Base-by-base conservation (phyloP, 2,113 vertebrate species). In the Cnemophilus loriae region DNA sequence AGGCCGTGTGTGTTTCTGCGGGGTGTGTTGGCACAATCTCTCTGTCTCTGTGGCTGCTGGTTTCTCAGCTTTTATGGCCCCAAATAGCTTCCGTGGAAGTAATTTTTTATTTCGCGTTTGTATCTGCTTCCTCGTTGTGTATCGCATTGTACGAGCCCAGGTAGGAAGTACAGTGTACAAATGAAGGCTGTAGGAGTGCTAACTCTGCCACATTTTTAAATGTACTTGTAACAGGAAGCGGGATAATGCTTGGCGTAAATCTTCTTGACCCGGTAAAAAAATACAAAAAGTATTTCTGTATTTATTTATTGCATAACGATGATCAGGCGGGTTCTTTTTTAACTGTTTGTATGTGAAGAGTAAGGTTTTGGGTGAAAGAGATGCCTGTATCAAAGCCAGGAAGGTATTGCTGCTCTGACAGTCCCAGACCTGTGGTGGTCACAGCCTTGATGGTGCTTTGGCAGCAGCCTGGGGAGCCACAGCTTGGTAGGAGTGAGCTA, bases 171-270 rank as follows among this genome's bases (percentile, higher is more conserved):
- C 5, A 24, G 35, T 6, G 2, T 11, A 7, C 6, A 59, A 47
- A 3, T 2, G 27, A 78, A 44, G 33, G 16, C 33, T n/a, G 1
- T 15, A 16, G 44, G 22, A 64, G 67, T 19, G 53, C 89, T 74
- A 49, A 19, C 9, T 21, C 33, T 57, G 6, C 30, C 41, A 33
- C 89, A 3, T 90, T 82, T 92, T 84, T 64, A 24, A 5, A 70
- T 53, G 49, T 55, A 11, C 53, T 84, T 73, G 63, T 69, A 85
- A 73, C 70, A 87, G 95, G 95, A 96, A 96, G 70, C 89, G 6
- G 84, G 70, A 59, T 57, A 55, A 55, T 59, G 26, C 42, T 79
- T 55, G 61, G 49, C 16, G 1, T 73, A 39, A 71, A 46, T 84
- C 64, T 67, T 37, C 67, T 47, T 82, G 70, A 46, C 50, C 39